phyloP scores from a whole-genome alignment of 1,140 invertebrate genomes.

The Trichonephila clavipes region DNA sequence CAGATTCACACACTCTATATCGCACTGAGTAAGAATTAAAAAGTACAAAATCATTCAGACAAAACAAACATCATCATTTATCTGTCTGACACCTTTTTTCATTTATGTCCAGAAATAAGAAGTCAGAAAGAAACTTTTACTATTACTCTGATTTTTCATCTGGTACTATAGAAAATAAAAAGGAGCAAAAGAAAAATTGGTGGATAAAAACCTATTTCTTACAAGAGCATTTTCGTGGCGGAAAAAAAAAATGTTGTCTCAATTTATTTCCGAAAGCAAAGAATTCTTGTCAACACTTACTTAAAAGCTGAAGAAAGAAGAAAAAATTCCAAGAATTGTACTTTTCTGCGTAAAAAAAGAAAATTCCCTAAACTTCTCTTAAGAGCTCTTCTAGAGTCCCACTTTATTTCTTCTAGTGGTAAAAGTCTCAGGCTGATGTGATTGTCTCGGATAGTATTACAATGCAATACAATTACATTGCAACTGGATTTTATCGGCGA shows the following conservation, averaged over 20 bases:
- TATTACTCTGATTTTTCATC: constrained; percentile 56
- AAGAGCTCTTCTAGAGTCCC: not conserved
- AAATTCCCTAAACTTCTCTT: constrained; percentile 32
- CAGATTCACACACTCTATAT: too few species aligned
- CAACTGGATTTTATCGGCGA: not conserved
- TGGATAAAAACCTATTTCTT: constrained; percentile 47
- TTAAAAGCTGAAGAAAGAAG: constrained; percentile 25
- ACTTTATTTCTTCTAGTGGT: not conserved
- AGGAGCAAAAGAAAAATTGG: not conserved
- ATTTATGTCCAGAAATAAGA: not conserved
- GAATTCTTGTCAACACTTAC: constrained; percentile 60
- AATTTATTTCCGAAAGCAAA: constrained; percentile 61
- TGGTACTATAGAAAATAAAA: not conserved
- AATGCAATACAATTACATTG: not conserved
- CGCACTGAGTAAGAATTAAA: not conserved
- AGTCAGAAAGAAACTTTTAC: constrained; percentile 45
- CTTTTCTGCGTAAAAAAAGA: constrained; percentile 3
- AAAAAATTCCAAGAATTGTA: not conserved
- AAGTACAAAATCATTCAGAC: not conserved
- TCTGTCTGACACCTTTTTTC: not conserved
- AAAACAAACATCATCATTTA: not conserved
- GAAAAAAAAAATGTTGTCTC: constrained; percentile 1
- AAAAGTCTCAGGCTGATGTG: not conserved
- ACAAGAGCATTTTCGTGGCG: not conserved
- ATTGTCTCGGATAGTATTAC: not conserved